Evolutionary conservation across 2,797 vertebrate species (phyloP), one percentile per base, ranked within the genome.

Genomic region (Spondyliosoma cantharus): DNA sequence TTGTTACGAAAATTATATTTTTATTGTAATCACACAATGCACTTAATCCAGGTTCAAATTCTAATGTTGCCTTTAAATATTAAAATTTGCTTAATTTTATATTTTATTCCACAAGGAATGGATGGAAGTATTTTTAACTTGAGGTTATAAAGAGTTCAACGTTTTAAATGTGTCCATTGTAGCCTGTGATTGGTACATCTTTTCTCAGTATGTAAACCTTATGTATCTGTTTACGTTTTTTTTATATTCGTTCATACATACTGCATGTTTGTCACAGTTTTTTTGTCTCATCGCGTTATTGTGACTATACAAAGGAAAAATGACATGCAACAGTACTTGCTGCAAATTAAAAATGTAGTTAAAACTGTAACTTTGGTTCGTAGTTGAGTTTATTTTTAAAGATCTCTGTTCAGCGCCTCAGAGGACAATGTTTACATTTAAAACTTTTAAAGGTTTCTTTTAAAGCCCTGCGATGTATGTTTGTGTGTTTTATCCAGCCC

Each of bases 341-440:
- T 92, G 90, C 89, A 87, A 89, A 94, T 93, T 93, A 94, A 94
- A 88, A 89, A 67, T 76, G 77, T 90, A 86, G 71, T 90, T 87
- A 22, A 76, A 84, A 87, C 54, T 62, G 63, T 82, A 67, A 53
- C n/a, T 71, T 81, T 48, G 84, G 61, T 61, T 82, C 27, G 37
- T 37, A 32, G 9, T 65, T 16, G 42, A 69, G 11, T 81, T 71
- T 63, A 1, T 49, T 43, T 52, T 56, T 49, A 5, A 27, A 37
- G 0, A 49, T 46, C 5, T 29, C 2, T 13, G 1, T 29, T 16
- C 17, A 32, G 16, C 50, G 32, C 25, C 2, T 72, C 25, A 7
- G 12, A 46, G 20, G 43, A 50, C 14, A 16, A 17, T 1, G 5
- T 5, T 54, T 66, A 11, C 20, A 25, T 29, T 43, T 67, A 8